These are phyloP conservation scores for Palythoa caribaeorum DNA, from an alignment of 92 coral and sea anemone genomes.

Conservation along the genomic window DNA sequence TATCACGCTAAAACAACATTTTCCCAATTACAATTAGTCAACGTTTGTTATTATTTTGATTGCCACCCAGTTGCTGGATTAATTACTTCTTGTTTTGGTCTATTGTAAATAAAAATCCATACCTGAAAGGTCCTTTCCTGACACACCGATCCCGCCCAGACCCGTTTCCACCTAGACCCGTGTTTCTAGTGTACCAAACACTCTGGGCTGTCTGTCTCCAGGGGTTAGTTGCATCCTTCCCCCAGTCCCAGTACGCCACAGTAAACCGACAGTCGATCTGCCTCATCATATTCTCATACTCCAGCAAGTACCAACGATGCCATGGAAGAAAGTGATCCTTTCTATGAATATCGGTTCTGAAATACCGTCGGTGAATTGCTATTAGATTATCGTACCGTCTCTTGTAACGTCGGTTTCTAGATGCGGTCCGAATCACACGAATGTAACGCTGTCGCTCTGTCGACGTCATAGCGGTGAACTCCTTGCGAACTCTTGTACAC, in stretches of 20 bases:
- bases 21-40: no score
- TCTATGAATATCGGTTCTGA: conserved; percentile 35
- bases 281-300: conserved; percentile 53
- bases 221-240: conserved; percentile 53
- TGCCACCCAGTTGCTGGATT: no score
- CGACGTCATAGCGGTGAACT: conserved; percentile 62
- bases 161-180: conserved; percentile 63
- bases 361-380: conserved; percentile 15
- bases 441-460: conserved; percentile 60
- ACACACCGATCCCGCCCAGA: conserved; percentile 49
- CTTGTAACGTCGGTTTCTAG: conserved; percentile 64
- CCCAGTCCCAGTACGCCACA: conserved; percentile 71
- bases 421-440: conserved; percentile 60
- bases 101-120: not conserved
- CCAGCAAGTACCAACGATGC: conserved; percentile 53
- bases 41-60: no score
- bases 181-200: conserved; percentile 49
- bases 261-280: conserved; percentile 63
- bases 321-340: conserved; percentile 58
- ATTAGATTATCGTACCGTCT: conserved; percentile 45
- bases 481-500: conserved; percentile 69
- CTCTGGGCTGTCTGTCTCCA: conserved; percentile 37
- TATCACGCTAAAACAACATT: no score
- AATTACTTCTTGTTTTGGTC: not conserved
- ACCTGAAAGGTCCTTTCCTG: conserved; percentile 61